phyloP scores from a whole-genome alignment of 2,888 invertebrate genomes.

The Andrena marginata region DNA sequence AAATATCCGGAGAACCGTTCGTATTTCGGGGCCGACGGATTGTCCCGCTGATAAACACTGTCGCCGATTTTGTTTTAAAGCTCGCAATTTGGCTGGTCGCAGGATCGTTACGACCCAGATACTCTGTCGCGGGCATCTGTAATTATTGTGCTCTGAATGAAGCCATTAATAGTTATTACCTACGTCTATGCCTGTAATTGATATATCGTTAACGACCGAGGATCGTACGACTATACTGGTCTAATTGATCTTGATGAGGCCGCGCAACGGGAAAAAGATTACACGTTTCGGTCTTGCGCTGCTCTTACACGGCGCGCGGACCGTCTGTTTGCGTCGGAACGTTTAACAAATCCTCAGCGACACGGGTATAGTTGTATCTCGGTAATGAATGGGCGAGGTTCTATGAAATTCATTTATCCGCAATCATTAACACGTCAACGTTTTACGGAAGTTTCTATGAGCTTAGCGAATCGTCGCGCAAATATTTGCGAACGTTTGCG shows the following conservation, averaged over 20 bases:
- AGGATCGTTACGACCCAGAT: constrained; percentile 67
- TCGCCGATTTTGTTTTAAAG: neutral
- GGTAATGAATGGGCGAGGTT: neutral
- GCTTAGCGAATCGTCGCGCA: no score
- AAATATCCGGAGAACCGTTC: neutral
- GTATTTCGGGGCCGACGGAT: neutral
- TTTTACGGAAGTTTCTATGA: no score
- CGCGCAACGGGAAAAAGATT: constrained; percentile 65
- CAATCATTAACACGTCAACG: no score
- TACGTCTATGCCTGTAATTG: constrained; percentile 75
- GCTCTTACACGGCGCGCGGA: constrained; percentile 11
- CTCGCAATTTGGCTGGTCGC: constrained; percentile 18
- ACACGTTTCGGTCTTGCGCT: constrained; percentile 51
- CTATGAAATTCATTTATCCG: no score
- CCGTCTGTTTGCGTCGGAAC: constrained; percentile 2
- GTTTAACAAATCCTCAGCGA: neutral
- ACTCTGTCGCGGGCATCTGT: constrained; percentile 56
- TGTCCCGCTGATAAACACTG: constrained; percentile 23
- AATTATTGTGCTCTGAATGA: constrained; percentile 74
- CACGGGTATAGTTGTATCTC: constrained; percentile 7
- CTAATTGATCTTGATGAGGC: constrained; percentile 75
- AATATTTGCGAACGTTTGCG: no score
- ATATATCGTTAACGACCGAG: constrained; percentile 78
- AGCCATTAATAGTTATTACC: constrained; percentile 77
- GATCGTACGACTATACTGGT: constrained; percentile 65